Base-by-base conservation (phyloP, 2,888 invertebrate species). In the Hemithea aestivaria region DNA sequence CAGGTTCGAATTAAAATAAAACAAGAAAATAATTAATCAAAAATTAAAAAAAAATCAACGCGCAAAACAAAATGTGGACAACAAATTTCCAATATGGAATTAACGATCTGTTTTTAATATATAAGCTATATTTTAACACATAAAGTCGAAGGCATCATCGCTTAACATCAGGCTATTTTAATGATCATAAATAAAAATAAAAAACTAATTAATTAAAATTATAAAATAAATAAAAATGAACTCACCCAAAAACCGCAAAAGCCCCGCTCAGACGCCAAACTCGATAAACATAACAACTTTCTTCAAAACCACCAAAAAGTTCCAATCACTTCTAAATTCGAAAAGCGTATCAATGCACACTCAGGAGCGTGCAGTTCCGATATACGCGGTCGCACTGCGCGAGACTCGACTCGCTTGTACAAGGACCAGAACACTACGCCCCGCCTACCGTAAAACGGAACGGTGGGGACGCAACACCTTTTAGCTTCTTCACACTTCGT, bases 401-500 rank as follows among this genome's bases (percentile, higher is more conserved):
- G 73, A 62, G 70, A 69, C 73, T 72, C 72, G 69, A 72, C 64
- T 69, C 68, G 71, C 65, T 75, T 77, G 80, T 81, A 77, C 74
- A n/a, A n/a, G 63, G 69, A 66, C 62, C 62, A 66, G 62, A 61
- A 63, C 58, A 65, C 41, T 36, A 33, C n/a, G 41, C 82, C 69
- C 80, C 81, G 82, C 82, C 82, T 68, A 73, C 73, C 60, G 63
- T 67, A 66, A 62, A 66, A 73, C 73, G 69, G 58, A 71, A 74
- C 75, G 76, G 72, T 61, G 73, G 72, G 73, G 79, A 76, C 70
- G 73, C 53, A 53, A 80, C 81, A 82, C 82, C 82, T 82, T 80
- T 81, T 81, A 82, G 77, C 80, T 73, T 80, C 79, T 82, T 82
- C 79, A 82, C 82, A 80, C 81, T 82, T 79, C 72, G 65, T 80